Evolutionary conservation across 2,113 vertebrate species (phyloP), one percentile per base, ranked within the genome.

Genomic region (Pongo abelii): DNA sequence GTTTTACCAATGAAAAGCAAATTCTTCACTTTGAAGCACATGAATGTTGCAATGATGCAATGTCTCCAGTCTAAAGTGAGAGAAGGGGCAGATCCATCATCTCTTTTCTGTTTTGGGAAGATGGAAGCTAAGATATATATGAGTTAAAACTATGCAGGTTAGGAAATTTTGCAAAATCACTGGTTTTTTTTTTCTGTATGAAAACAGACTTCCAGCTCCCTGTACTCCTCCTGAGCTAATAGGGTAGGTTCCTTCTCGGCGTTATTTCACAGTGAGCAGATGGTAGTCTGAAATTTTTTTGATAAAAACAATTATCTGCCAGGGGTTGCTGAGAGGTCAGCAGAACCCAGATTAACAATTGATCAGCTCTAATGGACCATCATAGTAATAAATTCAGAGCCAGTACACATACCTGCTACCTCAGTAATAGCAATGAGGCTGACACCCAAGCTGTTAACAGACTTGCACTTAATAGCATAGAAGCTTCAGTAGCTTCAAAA

Each of bases 351-450:
- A 99, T 99, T 99, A 99, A 98, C 98, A 99, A 99, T 98, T 99
- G 98, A 99, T 99, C 99, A 98, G 98, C 98, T 98, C 98, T 99
- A 99, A 99, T 99, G 99, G 98, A 98, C 98, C 98, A 0, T 98
- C 98, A 93, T 95, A 97, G 98, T 98, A 98, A 98, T 98, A 98
- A 99, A 99, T 98, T 98, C 97, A 80, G 96, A 98, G 97, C 87
- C 97, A 20, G 69, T 35, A 74, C 98, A 98, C 98, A 98, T 93
- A 97, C 98, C 98, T 98, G 98, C 98, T 98, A 98, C 98, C 98
- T 98, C 88, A 96, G 98, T 98, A 98, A 98, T 96, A 98, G 98
- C 98, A 98, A 97, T 57, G 95, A 94, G 98, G 93, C 98, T 96
- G 97, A 98, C 98, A 98, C 95, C 75, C 94, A 96, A 96, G 96